phyloP scores from a whole-genome alignment of 1,140 invertebrate species.

The Lepeophtheirus salmonis region DNA sequence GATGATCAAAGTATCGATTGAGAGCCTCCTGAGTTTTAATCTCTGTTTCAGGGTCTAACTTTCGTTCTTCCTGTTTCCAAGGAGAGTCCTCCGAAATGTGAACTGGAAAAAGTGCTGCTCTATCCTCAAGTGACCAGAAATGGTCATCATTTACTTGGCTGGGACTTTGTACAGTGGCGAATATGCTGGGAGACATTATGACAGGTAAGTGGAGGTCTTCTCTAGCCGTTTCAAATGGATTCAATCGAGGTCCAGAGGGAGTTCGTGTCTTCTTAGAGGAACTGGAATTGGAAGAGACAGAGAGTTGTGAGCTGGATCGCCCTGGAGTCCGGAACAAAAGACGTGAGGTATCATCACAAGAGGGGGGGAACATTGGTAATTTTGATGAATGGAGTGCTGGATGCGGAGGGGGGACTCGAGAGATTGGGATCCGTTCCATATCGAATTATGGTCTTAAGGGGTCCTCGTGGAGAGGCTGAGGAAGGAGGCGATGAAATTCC shows the following conservation, averaged over 20 bases:
- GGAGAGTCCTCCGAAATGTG: conserved; percentile 16
- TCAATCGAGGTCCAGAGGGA: background rate
- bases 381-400: background rate
- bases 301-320: too few species aligned
- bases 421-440: background rate
- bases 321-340: background rate
- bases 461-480: too few species aligned
- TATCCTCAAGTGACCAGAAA: conserved; percentile 14
- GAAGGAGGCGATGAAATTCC: background rate
- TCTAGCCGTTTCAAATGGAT: background rate
- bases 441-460: background rate
- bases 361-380: background rate
- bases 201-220: background rate
- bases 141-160: conserved; percentile 1
- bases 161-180: background rate
- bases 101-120: conserved; percentile 7
- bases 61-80: conserved; percentile 5
- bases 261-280: background rate
- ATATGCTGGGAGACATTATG: conserved; percentile 3
- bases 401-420: background rate
- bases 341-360: background rate
- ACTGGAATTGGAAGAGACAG: too few species aligned
- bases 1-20: conserved; percentile 5
- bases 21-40: conserved; percentile 9
- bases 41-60: background rate